Conservation (phyloP, 2,113 vertebrate species). For the Gracilinanus agilis region DNA sequence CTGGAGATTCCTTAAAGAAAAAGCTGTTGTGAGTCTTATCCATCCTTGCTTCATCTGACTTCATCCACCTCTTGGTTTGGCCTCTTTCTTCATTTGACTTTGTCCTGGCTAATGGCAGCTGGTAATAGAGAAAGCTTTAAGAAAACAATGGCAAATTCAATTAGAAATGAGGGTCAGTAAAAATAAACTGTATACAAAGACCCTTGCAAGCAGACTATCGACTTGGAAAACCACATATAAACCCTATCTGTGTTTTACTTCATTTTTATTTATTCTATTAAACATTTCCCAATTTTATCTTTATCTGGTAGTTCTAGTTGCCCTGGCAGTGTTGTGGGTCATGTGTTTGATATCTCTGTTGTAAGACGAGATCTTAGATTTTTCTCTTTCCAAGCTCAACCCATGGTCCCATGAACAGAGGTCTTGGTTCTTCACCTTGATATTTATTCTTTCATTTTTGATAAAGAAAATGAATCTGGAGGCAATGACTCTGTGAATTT, state of each 20-base stretch:
- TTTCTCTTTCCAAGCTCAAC: neutral
- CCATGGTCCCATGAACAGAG: neutral
- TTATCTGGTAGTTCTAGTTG: neutral
- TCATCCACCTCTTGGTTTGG: neutral
- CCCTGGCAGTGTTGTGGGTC: neutral
- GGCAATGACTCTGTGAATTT: neutral
- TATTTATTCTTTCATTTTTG: neutral
- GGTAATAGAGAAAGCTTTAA: neutral
- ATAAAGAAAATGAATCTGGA: neutral
- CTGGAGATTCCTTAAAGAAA: neutral
- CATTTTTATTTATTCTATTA: neutral
- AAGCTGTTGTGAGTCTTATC: neutral
- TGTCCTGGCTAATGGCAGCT: neutral
- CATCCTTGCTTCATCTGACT: neutral
- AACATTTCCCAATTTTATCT: neutral
- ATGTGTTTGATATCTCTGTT: neutral
- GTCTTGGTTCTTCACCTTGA: neutral
- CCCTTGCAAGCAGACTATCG: neutral
- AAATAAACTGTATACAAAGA: neutral
- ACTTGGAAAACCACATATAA: neutral
- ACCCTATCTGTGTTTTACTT: neutral
- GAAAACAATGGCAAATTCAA: neutral
- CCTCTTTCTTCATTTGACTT: neutral
- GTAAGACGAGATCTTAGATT: neutral
- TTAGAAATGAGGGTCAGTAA: neutral